phyloP scores from a whole-genome alignment of 1,140 invertebrate species.

The Zaprionus taronus region DNA sequence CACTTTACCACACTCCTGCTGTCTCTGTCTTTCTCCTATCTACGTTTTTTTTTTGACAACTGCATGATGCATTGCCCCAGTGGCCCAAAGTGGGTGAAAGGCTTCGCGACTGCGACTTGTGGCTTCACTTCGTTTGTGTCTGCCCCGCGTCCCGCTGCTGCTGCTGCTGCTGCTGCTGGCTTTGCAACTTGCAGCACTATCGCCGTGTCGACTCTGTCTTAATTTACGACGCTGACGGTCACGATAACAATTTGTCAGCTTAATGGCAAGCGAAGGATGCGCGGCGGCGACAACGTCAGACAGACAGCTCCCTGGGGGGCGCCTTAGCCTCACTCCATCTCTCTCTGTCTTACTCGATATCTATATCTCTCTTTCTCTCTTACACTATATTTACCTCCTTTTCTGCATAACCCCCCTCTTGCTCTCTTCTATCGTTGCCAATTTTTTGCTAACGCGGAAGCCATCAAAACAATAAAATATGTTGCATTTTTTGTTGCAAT shows the following conservation, averaged over 20 bases:
- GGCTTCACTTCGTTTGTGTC: no score
- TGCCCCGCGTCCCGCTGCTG: neutral
- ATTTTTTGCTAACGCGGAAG: constrained; percentile 4
- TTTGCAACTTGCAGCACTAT: neutral
- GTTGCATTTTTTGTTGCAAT: constrained; percentile 40
- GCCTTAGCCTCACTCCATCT: neutral
- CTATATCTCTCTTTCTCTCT: neutral
- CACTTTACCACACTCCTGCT: neutral
- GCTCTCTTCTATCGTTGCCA: neutral
- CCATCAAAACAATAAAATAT: constrained; percentile 18
- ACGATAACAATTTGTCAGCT: constrained; percentile 82
- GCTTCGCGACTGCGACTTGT: constrained; percentile 34
- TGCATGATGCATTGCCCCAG: constrained; percentile 77
- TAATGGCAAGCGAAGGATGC: constrained; percentile 75
- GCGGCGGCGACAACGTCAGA: constrained; percentile 51
- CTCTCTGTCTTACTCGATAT: neutral
- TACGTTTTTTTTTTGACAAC: constrained; percentile 65
- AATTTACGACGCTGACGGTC: constrained; percentile 73
- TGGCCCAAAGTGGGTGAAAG: constrained; percentile 80
- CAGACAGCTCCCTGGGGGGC: neutral
- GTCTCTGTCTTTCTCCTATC: constrained; percentile 1
- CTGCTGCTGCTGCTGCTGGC: neutral
- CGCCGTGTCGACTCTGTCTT: constrained; percentile 51
- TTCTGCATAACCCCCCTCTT: neutral
- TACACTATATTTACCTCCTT: neutral